phyloP scores from a whole-genome alignment of 37 sponge, comb jelly and placozoan genomes.

The Ephydatia muelleri region DNA sequence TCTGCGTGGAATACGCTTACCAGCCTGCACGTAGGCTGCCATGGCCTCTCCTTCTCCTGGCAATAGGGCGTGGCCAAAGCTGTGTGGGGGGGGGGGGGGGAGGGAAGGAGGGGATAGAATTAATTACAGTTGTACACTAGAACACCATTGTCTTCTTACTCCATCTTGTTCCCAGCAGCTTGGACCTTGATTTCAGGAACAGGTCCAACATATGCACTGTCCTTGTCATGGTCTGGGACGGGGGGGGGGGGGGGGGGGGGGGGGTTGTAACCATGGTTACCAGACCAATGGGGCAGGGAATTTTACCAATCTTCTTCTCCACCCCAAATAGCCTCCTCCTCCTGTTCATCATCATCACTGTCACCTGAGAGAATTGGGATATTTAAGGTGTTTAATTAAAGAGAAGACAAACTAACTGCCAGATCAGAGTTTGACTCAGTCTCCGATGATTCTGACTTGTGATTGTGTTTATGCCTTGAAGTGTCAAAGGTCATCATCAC shows the following conservation, averaged over 20 bases:
- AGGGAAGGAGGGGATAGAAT: neutral
- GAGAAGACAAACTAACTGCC: no score
- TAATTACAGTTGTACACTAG: no score
- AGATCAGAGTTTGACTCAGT: no score
- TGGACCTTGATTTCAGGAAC: constrained; percentile 77
- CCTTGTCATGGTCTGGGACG: constrained; percentile 23
- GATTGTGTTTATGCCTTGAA: no score
- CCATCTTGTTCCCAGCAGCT: constrained; percentile 33
- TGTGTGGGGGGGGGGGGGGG: neutral
- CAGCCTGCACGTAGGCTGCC: constrained; percentile 95
- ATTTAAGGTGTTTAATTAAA: no score
- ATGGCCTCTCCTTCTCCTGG: constrained; percentile 99
- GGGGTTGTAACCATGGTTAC: no score
- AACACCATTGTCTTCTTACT: constrained; percentile 35
- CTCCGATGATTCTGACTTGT: no score
- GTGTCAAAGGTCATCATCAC: no score
- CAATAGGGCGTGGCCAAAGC: constrained; percentile 90
- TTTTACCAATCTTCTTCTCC: constrained; percentile 50
- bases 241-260: no score
- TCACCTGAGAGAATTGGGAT: neutral
- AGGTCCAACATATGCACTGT: constrained; percentile 74
- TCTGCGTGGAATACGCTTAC: constrained; percentile 95
- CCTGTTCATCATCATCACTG: constrained; percentile 31
- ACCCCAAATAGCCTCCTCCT: constrained; percentile 55
- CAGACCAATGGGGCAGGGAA: neutral